phyloP scores from a whole-genome alignment of 2,888 invertebrate genomes.

The Mimas tiliae region DNA sequence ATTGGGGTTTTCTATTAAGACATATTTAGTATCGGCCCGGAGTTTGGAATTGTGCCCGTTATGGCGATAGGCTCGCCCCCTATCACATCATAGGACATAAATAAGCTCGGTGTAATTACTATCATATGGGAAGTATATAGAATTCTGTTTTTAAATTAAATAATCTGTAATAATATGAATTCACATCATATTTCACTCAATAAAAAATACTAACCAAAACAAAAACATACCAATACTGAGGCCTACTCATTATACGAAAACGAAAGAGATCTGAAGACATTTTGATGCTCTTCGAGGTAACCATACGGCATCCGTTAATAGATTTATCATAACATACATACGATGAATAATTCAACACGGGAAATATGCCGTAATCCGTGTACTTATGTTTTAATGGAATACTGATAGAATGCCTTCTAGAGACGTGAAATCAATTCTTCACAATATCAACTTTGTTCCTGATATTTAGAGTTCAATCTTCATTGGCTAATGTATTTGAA shows the following conservation, averaged over 20 bases:
- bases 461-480: not conserved
- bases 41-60: no score
- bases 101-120: no score
- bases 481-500: not conserved
- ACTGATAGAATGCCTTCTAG: conserved; percentile 31
- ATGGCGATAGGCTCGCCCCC: no score
- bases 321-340: conserved; percentile 17
- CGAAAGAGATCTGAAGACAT: conserved; percentile 14
- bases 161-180: no score
- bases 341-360: conserved; percentile 47
- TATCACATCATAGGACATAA: no score
- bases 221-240: not conserved
- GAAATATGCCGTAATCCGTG: conserved; percentile 37
- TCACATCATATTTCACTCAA: no score
- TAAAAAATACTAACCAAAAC: not conserved
- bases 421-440: not conserved
- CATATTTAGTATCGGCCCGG: no score
- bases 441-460: not conserved
- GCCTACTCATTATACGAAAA: not conserved
- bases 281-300: conserved; percentile 15
- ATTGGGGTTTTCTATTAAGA: no score
- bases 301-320: conserved; percentile 22
- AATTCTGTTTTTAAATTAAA: no score
- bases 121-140: no score
- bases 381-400: conserved; percentile 40